phyloP scores from a whole-genome alignment of 2,888 invertebrate genomes.

The Drosophila sordidapex region DNA sequence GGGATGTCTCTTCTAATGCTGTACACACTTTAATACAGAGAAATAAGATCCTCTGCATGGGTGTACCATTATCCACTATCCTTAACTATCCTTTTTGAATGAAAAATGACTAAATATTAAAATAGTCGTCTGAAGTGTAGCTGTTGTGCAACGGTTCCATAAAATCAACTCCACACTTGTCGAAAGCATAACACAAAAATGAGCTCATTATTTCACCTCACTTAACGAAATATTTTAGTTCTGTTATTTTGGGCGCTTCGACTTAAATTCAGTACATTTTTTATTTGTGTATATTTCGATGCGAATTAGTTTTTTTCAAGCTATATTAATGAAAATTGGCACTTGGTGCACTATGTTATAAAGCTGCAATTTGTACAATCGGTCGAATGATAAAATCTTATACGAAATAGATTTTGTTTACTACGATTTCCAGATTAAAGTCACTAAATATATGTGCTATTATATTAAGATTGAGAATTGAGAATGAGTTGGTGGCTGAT shows the following conservation, averaged over 20 bases:
- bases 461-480: neutral
- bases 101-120: constrained; percentile 45
- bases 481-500: neutral
- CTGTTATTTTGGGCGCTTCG: neutral
- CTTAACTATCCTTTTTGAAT: constrained; percentile 36
- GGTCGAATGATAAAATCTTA: neutral
- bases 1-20: neutral
- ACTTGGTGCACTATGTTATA: neutral
- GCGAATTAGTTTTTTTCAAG: no score
- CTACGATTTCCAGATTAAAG: neutral
- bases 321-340: neutral
- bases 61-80: neutral
- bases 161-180: neutral
- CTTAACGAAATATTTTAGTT: neutral
- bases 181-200: neutral
- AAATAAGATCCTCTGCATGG: neutral
- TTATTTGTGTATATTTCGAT: neutral
- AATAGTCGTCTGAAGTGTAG: neutral
- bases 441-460: neutral
- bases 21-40: neutral
- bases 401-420: no score
- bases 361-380: neutral
- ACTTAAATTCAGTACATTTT: neutral
- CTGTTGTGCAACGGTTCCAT: constrained; percentile 8
- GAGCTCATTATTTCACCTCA: neutral